These are phyloP conservation scores for Drosophila pseudoobscura DNA, from an alignment of 1,140 invertebrate species.

Conservation along the genomic window DNA sequence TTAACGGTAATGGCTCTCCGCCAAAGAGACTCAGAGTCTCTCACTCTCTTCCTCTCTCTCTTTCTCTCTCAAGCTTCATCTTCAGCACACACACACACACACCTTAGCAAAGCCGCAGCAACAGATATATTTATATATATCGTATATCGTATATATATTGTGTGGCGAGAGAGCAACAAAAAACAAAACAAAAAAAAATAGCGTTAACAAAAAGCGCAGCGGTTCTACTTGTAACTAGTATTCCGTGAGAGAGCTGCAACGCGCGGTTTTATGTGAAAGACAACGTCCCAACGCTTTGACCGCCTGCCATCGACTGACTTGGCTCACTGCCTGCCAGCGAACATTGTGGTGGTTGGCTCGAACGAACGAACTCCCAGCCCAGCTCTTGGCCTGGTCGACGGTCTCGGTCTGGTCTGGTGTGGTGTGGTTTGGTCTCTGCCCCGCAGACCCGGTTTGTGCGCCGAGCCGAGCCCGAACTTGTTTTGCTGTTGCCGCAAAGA, in stretches of 20 bases:
- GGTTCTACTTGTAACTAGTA: slow-evolving; percentile 13
- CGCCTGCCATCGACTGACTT: slow-evolving; percentile 70
- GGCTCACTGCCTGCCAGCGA: slow-evolving; percentile 44
- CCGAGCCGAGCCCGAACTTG: slow-evolving; percentile 54
- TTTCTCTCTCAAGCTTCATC: slow-evolving; percentile 17
- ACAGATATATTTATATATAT: slow-evolving; percentile 19
- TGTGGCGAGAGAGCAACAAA: slow-evolving; percentile 15
- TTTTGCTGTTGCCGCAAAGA: slow-evolving; percentile 56
- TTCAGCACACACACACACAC: too few relatives aligned
- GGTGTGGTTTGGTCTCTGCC: background rate
- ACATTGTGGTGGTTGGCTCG: slow-evolving; percentile 16
- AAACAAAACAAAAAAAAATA: slow-evolving; percentile 34
- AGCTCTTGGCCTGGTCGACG: too few relatives aligned
- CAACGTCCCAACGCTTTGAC: slow-evolving; percentile 72
- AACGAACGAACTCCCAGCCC: background rate
- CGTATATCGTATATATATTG: too few relatives aligned
- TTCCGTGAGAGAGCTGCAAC: slow-evolving; percentile 27
- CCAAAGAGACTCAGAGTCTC: slow-evolving; percentile 47
- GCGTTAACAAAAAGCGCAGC: slow-evolving; percentile 14
- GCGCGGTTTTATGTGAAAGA: slow-evolving; percentile 28
- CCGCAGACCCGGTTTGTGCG: slow-evolving; percentile 33
- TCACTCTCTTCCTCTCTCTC: background rate
- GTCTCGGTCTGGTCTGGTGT: background rate
- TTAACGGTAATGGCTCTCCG: slow-evolving; percentile 67
- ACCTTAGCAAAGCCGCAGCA: slow-evolving; percentile 5